Percentiles rank a stretch among this genome's conserved stretches.
phyloP scores from a whole-genome alignment of 1,140 invertebrate genomes.

The Homalodisca vitripennis region DNA sequence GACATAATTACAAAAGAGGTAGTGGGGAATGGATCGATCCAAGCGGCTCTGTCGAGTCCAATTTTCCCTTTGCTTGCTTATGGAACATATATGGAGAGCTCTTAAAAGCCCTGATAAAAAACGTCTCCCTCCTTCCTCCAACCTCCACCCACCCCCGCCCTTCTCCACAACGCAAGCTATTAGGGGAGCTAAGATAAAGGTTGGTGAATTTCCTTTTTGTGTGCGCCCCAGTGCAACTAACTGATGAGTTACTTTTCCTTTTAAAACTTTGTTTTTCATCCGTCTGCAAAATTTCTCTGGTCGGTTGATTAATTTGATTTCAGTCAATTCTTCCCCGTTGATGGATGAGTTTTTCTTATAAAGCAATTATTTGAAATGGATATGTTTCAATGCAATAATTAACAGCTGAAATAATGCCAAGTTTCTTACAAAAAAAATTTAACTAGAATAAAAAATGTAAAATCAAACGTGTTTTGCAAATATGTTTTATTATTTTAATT shows the following conservation, averaged over 20 bases:
- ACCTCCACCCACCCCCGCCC: not conserved
- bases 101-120: constrained; percentile 31
- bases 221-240: not conserved
- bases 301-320: constrained; percentile 16
- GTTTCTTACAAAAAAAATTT: too few species aligned
- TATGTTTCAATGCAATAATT: too few species aligned
- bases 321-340: not conserved
- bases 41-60: constrained; percentile 12
- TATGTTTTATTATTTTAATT: too few species aligned
- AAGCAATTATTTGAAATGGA: too few species aligned
- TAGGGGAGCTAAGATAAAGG: constrained; percentile 25
- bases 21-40: constrained; percentile 9
- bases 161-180: constrained; percentile 8
- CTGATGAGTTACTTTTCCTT: constrained; percentile 27
- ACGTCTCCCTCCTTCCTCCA: not conserved
- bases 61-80: constrained; percentile 26
- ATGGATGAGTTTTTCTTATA: constrained; percentile 21
- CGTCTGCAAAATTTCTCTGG: not conserved
- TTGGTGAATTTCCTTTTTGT: constrained; percentile 10
- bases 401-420: too few species aligned
- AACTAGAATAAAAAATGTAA: too few species aligned
- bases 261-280: constrained; percentile 21
- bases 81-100: constrained; percentile 31
- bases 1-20: constrained; percentile 1
- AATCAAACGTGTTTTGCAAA: too few species aligned